These are phyloP conservation scores for Halcyon leucocephala DNA, from an alignment of 2,797 vertebrate genomes.

Conservation along the genomic window DNA sequence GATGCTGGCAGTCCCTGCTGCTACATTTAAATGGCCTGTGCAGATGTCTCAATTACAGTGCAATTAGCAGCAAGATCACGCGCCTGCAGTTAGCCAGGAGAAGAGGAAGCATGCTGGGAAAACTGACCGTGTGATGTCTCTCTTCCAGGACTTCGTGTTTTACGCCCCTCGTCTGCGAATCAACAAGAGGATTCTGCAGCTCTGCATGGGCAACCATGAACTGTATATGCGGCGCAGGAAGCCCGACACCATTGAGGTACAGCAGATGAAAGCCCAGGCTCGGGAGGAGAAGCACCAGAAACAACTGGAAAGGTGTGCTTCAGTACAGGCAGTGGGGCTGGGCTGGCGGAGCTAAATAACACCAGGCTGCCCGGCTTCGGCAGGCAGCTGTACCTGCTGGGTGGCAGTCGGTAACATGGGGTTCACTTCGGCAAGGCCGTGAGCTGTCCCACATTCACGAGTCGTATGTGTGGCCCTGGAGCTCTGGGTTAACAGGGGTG, in stretches of 20 bases:
- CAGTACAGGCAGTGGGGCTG: background rate
- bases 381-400: background rate
- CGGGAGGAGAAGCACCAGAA: conserved; percentile 92
- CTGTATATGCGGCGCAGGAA: conserved; percentile 95
- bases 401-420: fast-evolving
- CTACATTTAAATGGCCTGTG: background rate
- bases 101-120: background rate
- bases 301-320: conserved; percentile 87
- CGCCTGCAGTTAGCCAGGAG: background rate
- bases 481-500: background rate
- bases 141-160: conserved; percentile 92
- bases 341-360: background rate
- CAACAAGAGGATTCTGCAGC: conserved; percentile 96
- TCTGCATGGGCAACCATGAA: conserved; percentile 97
- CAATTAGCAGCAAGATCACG: background rate
- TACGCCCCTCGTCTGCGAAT: conserved; percentile 93
- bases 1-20: background rate
- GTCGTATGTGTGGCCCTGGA: fast-evolving
- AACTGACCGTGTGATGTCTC: background rate
- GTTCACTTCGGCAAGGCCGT: fast-evolving
- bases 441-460: fast-evolving
- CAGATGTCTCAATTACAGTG: background rate
- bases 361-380: background rate
- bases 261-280: conserved; percentile 87
- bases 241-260: conserved; percentile 88